These are phyloP conservation scores for Saguinus midas DNA, from an alignment of 2,113 vertebrate species.

Conservation along the genomic window DNA sequence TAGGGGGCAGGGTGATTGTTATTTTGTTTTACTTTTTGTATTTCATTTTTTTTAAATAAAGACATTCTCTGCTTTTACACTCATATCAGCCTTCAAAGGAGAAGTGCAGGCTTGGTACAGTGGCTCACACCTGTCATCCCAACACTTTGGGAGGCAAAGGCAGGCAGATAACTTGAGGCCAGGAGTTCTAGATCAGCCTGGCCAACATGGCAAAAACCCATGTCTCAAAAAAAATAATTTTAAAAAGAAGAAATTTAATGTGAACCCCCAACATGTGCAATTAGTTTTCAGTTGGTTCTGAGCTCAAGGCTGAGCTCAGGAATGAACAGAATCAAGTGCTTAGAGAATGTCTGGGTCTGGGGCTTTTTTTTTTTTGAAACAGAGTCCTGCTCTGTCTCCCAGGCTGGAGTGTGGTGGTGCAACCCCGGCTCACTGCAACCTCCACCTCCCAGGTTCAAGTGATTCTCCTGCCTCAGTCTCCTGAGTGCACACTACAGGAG, in stretches of 20 bases:
- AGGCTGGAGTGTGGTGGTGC: too few relatives aligned
- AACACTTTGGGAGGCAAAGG: too few relatives aligned
- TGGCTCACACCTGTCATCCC: too few relatives aligned
- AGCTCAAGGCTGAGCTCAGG: background rate
- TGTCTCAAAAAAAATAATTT: too few relatives aligned
- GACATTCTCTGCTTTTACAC: background rate
- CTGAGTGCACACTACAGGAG: too few relatives aligned
- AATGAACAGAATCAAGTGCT: background rate
- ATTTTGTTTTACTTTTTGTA: background rate
- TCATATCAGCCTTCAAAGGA: background rate
- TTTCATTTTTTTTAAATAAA: constrained; percentile 40
- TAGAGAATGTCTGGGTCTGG: background rate
- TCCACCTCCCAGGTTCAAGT: too few relatives aligned
- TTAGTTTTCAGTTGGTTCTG: background rate
- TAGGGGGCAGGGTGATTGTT: background rate
- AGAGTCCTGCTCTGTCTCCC: too few relatives aligned
- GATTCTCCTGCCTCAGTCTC: too few relatives aligned
- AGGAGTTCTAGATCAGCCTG: too few relatives aligned
- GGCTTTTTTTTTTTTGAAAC: background rate
- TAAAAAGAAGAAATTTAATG: background rate
- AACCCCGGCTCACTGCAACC: too few relatives aligned
- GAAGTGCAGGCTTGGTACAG: background rate
- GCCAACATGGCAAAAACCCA: too few relatives aligned
- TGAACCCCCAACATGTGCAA: background rate
- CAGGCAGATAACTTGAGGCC: too few relatives aligned